A percentile compares a stretch with the other conserved stretches of the same genome.
Evolutionary conservation across 2,797 vertebrate species (phyloP).

Genomic region (Tadarida brasiliensis): DNA sequence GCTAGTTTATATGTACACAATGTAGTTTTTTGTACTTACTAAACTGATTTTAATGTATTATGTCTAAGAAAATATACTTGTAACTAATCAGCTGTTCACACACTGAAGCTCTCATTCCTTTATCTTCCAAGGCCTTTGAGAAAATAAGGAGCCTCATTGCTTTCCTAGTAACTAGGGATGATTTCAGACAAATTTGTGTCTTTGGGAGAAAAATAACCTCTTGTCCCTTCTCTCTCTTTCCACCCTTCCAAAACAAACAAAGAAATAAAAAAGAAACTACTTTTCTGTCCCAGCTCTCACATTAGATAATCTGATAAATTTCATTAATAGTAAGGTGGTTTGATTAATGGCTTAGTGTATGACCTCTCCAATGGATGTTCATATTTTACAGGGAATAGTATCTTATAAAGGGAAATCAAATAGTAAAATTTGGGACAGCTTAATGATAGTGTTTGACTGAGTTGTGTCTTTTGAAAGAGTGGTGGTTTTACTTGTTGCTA

Average conservation of each 20-base stretch:
- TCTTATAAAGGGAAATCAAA: slow-evolving; percentile 29
- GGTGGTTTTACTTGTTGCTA: slow-evolving; percentile 20
- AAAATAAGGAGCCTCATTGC: background rate
- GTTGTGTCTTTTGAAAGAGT: slow-evolving; percentile 50
- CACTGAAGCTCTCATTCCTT: background rate
- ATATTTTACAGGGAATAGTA: slow-evolving; percentile 51
- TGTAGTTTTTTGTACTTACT: slow-evolving; percentile 7
- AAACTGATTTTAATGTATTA: slow-evolving; percentile 27
- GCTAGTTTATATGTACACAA: slow-evolving; percentile 16
- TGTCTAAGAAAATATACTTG: background rate
- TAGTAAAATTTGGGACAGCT: slow-evolving; percentile 32
- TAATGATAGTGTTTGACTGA: slow-evolving; percentile 21
- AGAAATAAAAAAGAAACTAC: background rate
- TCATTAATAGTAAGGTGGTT: slow-evolving; percentile 44
- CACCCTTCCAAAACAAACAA: background rate
- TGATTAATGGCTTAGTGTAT: slow-evolving; percentile 25
- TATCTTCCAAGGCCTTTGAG: background rate
- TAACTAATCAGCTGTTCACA: slow-evolving; percentile 13
- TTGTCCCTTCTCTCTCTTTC: slow-evolving; percentile 6
- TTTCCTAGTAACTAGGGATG: slow-evolving; percentile 37
- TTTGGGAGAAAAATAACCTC: slow-evolving; percentile 50
- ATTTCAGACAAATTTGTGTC: slow-evolving; percentile 37
- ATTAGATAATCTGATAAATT: slow-evolving; percentile 38
- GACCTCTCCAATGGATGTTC: background rate
- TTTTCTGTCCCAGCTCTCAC: background rate